phyloP scores from a whole-genome alignment of 2,113 vertebrate genomes.

The Bubalus kerabau region DNA sequence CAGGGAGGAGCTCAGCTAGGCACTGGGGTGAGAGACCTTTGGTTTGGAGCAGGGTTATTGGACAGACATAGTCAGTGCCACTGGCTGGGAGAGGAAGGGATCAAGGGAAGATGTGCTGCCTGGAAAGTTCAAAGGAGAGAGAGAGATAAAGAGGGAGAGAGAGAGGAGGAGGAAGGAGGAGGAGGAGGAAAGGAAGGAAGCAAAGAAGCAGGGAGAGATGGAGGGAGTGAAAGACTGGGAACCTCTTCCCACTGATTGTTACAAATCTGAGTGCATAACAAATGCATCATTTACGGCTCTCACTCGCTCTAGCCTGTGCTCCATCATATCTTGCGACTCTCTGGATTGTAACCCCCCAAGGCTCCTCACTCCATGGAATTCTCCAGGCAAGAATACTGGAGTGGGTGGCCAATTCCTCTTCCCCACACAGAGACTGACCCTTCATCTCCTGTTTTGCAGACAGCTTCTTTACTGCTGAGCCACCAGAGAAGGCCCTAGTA shows the following conservation, averaged over 20 bases:
- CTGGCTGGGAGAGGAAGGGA: background rate
- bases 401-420: background rate
- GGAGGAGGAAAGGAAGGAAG: background rate
- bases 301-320: rapidly evolving
- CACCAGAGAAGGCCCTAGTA: background rate
- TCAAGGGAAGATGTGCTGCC: background rate
- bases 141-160: background rate
- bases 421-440: background rate
- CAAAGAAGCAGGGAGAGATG: rapidly evolving
- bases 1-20: background rate
- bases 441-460: background rate
- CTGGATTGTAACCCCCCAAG: background rate
- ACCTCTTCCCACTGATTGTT: background rate
- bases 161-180: rapidly evolving
- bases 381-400: background rate
- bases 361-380: background rate
- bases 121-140: background rate
- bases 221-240: background rate
- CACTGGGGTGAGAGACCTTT: background rate
- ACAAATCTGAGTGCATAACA: background rate
- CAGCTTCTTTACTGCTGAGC: background rate
- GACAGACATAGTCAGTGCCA: background rate
- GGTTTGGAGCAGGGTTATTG: background rate
- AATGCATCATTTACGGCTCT: background rate
- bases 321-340: background rate